Evolutionary conservation across 1,140 invertebrate species (phyloP).

Genomic region (Drosophila pseudoobscura): DNA sequence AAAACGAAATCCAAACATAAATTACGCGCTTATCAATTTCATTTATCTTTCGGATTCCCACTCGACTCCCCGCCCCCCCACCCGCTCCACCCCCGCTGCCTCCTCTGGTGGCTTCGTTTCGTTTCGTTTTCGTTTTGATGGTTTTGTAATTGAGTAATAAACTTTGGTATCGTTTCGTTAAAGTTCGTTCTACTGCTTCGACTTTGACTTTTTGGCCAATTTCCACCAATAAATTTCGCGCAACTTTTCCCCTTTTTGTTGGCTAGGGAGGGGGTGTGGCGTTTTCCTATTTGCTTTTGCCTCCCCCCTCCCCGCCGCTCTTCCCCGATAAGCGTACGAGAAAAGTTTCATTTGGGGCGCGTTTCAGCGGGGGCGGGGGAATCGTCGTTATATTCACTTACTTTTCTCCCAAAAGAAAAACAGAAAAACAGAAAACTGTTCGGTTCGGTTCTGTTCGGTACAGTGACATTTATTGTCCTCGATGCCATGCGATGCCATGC

Average conservation of each 20-base stretch:
- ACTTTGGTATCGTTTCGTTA: slow-evolving; percentile 70
- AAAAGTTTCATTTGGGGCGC: slow-evolving; percentile 18
- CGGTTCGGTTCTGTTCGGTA: not conserved
- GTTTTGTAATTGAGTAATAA: slow-evolving; percentile 83
- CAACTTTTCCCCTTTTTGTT: slow-evolving; percentile 36
- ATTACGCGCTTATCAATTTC: slow-evolving; percentile 82
- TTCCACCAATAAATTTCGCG: slow-evolving; percentile 62
- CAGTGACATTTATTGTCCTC: slow-evolving; percentile 51
- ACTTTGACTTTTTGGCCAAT: slow-evolving; percentile 43
- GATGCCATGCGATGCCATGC: slow-evolving; percentile 17
- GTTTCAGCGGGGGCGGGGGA: too few relatives aligned
- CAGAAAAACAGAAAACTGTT: slow-evolving; percentile 17
- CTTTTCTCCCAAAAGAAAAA: not conserved
- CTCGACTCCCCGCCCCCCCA: slow-evolving; percentile 21
- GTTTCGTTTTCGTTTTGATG: slow-evolving; percentile 76
- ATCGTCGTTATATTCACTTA: slow-evolving; percentile 27
- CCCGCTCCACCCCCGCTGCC: too few relatives aligned
- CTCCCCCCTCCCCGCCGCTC: not conserved
- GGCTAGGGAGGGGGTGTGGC: too few relatives aligned
- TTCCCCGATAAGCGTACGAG: slow-evolving; percentile 42
- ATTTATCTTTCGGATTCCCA: slow-evolving; percentile 80
- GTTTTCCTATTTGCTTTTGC: not conserved
- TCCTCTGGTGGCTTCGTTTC: slow-evolving; percentile 35
- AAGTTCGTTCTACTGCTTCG: slow-evolving; percentile 31
- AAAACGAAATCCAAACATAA: slow-evolving; percentile 83